These are phyloP conservation scores for Salpingus planirostris DNA, from an alignment of 2,888 invertebrate genomes.

Conservation along the genomic window DNA sequence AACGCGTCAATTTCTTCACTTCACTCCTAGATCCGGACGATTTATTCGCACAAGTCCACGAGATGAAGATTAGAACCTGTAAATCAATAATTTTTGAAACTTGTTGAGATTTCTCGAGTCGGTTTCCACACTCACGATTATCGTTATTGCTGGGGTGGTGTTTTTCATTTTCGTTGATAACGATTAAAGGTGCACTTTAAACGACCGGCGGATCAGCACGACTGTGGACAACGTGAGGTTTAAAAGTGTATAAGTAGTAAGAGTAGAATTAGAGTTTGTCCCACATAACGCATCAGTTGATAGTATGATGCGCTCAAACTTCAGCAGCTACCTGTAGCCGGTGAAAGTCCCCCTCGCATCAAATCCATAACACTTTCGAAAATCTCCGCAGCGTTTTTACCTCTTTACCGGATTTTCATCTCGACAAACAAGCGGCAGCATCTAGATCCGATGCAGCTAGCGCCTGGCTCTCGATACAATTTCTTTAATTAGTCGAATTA, in stretches of 20 bases:
- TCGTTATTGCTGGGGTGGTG: no score
- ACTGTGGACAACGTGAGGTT: not conserved
- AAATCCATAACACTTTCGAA: conserved; percentile 11
- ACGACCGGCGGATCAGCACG: not conserved
- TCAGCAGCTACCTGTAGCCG: conserved; percentile 11
- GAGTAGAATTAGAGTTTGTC: conserved; percentile 16
- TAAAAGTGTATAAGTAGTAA: conserved; percentile 8
- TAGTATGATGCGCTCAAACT: conserved; percentile 12
- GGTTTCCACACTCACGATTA: no score
- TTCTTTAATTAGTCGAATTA: conserved; percentile 1
- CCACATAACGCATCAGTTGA: conserved; percentile 17
- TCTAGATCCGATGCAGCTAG: no score
- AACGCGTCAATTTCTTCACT: conserved; percentile 9
- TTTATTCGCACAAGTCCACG: no score
- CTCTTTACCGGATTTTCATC: no score
- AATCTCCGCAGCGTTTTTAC: conserved; percentile 4
- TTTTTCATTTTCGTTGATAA: no score
- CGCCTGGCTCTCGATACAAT: no score
- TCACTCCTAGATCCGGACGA: no score
- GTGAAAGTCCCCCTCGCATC: conserved; percentile 11
- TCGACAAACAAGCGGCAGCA: no score
- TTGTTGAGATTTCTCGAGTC: no score
- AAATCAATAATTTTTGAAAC: no score
- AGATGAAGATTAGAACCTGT: not conserved
- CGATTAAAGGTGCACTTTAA: not conserved